phyloP scores from a whole-genome alignment of 1,140 invertebrate species.

The Rhagoletis pomonella region DNA sequence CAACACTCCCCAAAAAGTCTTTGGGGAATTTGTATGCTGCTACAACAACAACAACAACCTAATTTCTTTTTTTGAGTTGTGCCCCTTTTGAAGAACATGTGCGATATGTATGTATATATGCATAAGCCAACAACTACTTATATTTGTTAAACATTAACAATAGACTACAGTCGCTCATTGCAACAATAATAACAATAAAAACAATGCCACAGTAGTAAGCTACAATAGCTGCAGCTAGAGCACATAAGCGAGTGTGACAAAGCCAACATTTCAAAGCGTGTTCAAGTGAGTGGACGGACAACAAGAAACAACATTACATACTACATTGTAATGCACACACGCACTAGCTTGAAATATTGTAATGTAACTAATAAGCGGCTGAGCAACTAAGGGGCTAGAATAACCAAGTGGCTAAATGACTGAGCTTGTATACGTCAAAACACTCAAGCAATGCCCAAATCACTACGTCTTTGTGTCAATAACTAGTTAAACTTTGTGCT shows the following conservation, averaged over 20 bases:
- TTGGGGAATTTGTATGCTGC: too few species aligned
- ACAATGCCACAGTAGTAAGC: background rate
- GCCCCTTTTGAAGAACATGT: too few species aligned
- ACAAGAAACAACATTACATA: too few species aligned
- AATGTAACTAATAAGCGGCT: background rate
- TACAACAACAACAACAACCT: too few species aligned
- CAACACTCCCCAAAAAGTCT: too few species aligned
- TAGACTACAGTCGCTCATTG: background rate
- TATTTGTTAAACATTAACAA: slow-evolving; percentile 41
- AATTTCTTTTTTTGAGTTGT: too few species aligned
- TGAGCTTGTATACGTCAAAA: background rate
- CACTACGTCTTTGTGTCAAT: background rate
- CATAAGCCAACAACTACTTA: slow-evolving; percentile 9
- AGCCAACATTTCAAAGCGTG: slow-evolving; percentile 37
- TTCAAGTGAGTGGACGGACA: slow-evolving; percentile 9
- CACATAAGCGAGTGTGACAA: slow-evolving; percentile 43
- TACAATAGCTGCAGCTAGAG: background rate
- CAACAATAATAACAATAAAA: background rate
- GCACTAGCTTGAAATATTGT: background rate
- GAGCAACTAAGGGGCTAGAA: slow-evolving; percentile 12
- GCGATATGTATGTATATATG: too few species aligned
- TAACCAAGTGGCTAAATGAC: slow-evolving; percentile 4
- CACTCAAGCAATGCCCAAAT: background rate
- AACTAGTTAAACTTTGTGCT: background rate
- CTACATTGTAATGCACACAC: background rate